phyloP scores from a whole-genome alignment of 2,113 vertebrate species.

The Pogonocichla stellata region DNA sequence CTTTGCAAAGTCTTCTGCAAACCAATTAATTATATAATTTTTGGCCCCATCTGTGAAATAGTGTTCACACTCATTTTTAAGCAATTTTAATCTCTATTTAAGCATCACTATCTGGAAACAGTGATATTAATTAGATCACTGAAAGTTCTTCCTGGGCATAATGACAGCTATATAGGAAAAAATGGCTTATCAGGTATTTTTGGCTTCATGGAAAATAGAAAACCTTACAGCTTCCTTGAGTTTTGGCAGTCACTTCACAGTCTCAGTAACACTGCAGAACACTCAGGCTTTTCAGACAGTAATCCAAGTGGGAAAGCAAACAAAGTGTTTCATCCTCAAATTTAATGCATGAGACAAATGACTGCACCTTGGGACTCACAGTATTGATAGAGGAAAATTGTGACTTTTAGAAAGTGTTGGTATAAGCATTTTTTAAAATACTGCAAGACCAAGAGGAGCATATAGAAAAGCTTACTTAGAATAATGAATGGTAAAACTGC shows the following conservation, averaged over 20 bases:
- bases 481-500: not conserved
- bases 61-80: not conserved
- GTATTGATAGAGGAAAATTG: not conserved
- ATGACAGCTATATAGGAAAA: not conserved
- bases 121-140: conserved; percentile 4
- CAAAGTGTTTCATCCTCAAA: conserved; percentile 7
- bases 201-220: conserved; percentile 10
- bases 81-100: not conserved
- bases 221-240: conserved; percentile 21
- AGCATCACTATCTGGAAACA: not conserved
- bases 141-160: not conserved
- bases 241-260: conserved; percentile 63
- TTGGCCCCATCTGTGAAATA: not conserved
- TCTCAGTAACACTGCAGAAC: conserved; percentile 21
- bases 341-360: conserved; percentile 27
- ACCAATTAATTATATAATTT: not conserved
- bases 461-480: not conserved
- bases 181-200: conserved; percentile 52
- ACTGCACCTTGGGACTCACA: not conserved
- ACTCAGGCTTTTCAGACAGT: conserved; percentile 47
- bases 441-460: not conserved
- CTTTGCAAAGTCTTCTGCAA: not conserved
- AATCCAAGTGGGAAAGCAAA: conserved; percentile 57
- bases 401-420: not conserved
- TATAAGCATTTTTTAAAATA: not conserved